These are phyloP conservation scores for Botia almorhae DNA, from an alignment of 2,797 vertebrate genomes.

Conservation along the genomic window DNA sequence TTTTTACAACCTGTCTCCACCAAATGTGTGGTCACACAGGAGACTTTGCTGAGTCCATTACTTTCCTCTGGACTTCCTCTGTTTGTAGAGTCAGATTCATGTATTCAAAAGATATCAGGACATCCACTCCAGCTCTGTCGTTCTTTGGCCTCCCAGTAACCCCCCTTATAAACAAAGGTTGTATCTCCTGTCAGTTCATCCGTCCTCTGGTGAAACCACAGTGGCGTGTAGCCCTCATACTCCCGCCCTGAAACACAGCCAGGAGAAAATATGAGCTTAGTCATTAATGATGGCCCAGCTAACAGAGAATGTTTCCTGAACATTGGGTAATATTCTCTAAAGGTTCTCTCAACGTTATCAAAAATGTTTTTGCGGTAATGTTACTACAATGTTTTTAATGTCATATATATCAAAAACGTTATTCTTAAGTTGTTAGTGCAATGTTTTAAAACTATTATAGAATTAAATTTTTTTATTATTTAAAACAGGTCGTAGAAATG, in stretches of 20 bases:
- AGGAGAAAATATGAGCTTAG: too few species aligned
- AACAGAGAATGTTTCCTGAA: too few species aligned
- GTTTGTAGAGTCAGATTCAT: constrained; percentile 46
- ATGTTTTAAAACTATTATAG: too few species aligned
- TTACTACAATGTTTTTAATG: too few species aligned
- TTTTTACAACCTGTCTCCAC: constrained; percentile 16
- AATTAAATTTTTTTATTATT: too few species aligned
- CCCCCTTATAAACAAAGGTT: constrained; percentile 91
- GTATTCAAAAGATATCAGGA: constrained; percentile 91
- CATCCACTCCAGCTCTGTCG: constrained; percentile 89
- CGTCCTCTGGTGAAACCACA: constrained; percentile 94
- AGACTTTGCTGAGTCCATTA: not conserved
- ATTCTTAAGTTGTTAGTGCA: too few species aligned
- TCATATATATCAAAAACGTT: too few species aligned
- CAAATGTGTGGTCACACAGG: not conserved
- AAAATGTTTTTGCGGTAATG: too few species aligned
- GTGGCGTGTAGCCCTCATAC: constrained; percentile 85
- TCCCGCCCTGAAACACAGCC: constrained; percentile 81
- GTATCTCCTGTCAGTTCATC: constrained; percentile 88
- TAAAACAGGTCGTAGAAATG: too few species aligned
- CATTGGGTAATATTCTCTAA: too few species aligned
- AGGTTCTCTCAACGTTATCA: too few species aligned
- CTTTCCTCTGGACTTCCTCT: not conserved
- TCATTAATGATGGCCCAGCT: too few species aligned
- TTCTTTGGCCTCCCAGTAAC: constrained; percentile 98